Percentiles rank a stretch among this genome's conserved stretches.
These are phyloP conservation scores for Chymomyza amoena DNA, from an alignment of 2,888 invertebrate species.

Conservation along the genomic window DNA sequence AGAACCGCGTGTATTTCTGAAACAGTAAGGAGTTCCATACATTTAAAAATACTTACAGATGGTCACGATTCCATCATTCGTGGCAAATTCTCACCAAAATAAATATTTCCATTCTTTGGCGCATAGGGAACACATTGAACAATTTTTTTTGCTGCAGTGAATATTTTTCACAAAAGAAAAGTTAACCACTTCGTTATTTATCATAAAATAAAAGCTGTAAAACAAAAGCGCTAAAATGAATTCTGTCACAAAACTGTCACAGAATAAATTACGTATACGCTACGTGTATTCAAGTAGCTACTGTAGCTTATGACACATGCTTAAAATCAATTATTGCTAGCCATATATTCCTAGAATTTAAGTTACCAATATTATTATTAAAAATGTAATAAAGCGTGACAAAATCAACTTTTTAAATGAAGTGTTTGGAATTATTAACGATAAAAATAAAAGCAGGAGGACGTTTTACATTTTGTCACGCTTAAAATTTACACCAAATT, in stretches of 20 bases:
- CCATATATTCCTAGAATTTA: background rate
- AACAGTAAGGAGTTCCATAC: too few relatives aligned
- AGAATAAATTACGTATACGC: conserved; percentile 41
- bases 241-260: conserved; percentile 13
- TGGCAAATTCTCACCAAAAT: too few relatives aligned
- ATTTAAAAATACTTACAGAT: too few relatives aligned
- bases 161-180: too few relatives aligned
- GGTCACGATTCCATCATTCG: too few relatives aligned
- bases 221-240: conserved; percentile 31
- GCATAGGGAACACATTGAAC: too few relatives aligned
- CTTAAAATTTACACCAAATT: background rate
- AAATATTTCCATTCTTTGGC: too few relatives aligned
- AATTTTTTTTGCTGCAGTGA: too few relatives aligned
- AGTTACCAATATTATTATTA: background rate
- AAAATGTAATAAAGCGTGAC: background rate
- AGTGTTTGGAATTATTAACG: background rate
- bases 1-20: too few relatives aligned
- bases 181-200: too few relatives aligned
- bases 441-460: background rate
- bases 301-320: background rate
- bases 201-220: too few relatives aligned
- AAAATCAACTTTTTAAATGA: background rate
- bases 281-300: background rate
- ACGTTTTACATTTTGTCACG: background rate
- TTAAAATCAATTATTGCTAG: background rate